Evolutionary conservation across 1,140 invertebrate genomes (phyloP), one percentile per base, ranked within the genome.

Genomic region (Megathymus violae): DNA sequence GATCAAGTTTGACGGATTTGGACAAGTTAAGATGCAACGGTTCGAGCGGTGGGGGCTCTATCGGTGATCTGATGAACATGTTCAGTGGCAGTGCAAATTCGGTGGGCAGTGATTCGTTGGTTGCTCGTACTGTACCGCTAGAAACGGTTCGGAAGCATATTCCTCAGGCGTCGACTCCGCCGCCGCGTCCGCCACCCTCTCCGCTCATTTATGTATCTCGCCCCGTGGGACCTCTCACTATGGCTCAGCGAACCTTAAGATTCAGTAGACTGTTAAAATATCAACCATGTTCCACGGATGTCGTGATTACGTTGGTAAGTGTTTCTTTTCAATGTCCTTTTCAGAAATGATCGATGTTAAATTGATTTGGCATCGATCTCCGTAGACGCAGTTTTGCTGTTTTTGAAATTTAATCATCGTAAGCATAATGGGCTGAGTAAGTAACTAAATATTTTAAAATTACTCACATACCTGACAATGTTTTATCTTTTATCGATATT

Each of bases 61-160:
- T 96, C 34, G 95, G 95, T 3, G 95, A 96, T 81, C 81, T 96
- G 68, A 96, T 96, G 95, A 96, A 96, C 79, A 94, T 93, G 70
- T 96, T 95, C 71, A 94, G 94, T 50, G 94, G 93, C 13, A 95
- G 94, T 69, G 93, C 91, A 65, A 94, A 93, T 92, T 94, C 93
- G 69, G 92, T 95, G 0, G 62, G 94, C 85, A 89, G 89, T 78
- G 93, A 95, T 74, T 93, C 93, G 22, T 82, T 95, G 56, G 93
- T 96, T 10, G 94, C 95, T 1, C 92, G 93, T 61, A 93, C 94
- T 3, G 94, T 96, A 4, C 95, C 95, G 0, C 70, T 96, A 13
- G 95, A 95, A 63, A 96, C 95, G 0, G 95, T 96, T 19, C 69
- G 78, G 1, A 71, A 83, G 0, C 94, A 93, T 3, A 89, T 92